Percentiles rank a stretch among this genome's conserved stretches.
These are phyloP conservation scores for Drosophila picticornis DNA, from an alignment of 2,888 invertebrate genomes.

Conservation along the genomic window DNA sequence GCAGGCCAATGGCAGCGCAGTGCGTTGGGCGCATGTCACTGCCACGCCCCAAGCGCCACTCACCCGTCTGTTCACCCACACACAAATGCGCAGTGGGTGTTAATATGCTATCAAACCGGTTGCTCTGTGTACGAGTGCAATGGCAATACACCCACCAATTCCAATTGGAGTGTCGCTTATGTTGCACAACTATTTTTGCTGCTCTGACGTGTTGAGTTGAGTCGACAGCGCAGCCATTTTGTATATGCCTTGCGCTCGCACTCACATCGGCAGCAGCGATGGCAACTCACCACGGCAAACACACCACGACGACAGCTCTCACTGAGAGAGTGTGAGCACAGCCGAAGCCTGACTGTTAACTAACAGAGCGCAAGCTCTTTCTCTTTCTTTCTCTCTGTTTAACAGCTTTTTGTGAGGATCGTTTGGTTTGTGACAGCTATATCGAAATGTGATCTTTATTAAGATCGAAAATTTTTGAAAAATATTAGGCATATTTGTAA, in stretches of 20 bases:
- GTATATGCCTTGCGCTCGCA: conserved; percentile 48
- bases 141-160: conserved; percentile 36
- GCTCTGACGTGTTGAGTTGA: conserved; percentile 23
- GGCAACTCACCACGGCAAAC: conserved; percentile 33
- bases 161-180: conserved; percentile 67
- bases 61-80: conserved; percentile 49
- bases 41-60: conserved; percentile 59
- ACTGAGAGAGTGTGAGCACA: conserved; percentile 4
- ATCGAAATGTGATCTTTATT: background rate
- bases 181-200: conserved; percentile 27
- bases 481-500: no score
- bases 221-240: conserved; percentile 46
- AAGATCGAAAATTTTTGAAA: background rate
- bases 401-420: conserved; percentile 20
- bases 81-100: conserved; percentile 56
- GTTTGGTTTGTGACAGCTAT: background rate
- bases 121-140: conserved; percentile 45
- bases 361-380: conserved; percentile 22
- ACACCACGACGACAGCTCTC: conserved; percentile 21
- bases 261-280: conserved; percentile 1
- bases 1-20: conserved; percentile 33
- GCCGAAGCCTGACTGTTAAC: conserved; percentile 33
- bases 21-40: conserved; percentile 48
- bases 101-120: conserved; percentile 55
- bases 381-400: conserved; percentile 3